phyloP scores from a whole-genome alignment of 2,797 vertebrate species.

The Gastrophryne carolinensis region DNA sequence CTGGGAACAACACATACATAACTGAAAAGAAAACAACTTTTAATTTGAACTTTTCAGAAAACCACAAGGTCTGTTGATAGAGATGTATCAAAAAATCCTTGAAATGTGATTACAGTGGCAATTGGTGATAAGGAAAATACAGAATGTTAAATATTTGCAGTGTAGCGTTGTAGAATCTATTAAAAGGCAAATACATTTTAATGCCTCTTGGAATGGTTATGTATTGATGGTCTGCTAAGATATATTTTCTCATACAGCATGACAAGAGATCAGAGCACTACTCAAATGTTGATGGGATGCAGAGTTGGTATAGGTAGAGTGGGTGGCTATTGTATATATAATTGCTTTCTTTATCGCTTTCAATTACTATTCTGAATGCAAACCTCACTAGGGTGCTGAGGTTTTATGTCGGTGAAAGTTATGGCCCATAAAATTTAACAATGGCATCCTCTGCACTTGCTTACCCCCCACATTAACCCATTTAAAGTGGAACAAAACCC shows the following conservation, averaged over 20 bases:
- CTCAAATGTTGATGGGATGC: too few relatives aligned
- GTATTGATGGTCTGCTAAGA: not conserved
- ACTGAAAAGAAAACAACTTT: not conserved
- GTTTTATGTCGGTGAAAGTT: too few relatives aligned
- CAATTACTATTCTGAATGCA: too few relatives aligned
- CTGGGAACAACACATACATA: slow-evolving; percentile 10
- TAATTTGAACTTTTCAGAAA: not conserved
- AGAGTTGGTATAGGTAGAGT: too few relatives aligned
- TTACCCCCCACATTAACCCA: too few relatives aligned
- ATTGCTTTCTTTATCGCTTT: too few relatives aligned
- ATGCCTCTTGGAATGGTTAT: not conserved
- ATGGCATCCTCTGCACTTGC: too few relatives aligned
- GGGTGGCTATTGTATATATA: too few relatives aligned
- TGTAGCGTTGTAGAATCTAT: not conserved
- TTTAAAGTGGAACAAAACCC: too few relatives aligned
- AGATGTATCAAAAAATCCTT: not conserved
- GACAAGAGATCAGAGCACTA: too few relatives aligned
- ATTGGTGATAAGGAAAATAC: not conserved
- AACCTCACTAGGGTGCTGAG: too few relatives aligned
- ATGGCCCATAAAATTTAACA: too few relatives aligned
- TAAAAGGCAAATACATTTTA: not conserved
- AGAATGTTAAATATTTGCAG: not conserved
- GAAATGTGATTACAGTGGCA: not conserved
- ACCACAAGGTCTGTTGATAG: not conserved
- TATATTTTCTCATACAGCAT: not conserved